Evolutionary conservation across 2,797 vertebrate genomes (phyloP).

Genomic region (Trematomus bernacchii): DNA sequence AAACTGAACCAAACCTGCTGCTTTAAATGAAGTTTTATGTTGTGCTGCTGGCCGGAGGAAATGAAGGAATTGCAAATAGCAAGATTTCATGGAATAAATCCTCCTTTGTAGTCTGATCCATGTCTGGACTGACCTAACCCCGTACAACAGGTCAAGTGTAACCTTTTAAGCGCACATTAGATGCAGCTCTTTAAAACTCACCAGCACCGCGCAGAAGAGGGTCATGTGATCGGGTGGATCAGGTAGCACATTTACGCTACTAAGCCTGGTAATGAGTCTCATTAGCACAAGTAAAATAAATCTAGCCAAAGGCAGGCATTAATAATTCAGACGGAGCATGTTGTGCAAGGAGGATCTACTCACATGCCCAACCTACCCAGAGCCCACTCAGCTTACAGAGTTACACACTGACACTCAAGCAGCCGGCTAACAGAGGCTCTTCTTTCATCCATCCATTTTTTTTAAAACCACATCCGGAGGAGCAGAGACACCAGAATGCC

Average conservation of each 20-base stretch:
- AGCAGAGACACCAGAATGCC: not conserved
- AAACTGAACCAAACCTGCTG: conserved; percentile 42
- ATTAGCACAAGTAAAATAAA: conserved; percentile 86
- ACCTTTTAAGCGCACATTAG: conserved; percentile 48
- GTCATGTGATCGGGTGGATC: conserved; percentile 75
- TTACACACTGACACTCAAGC: conserved; percentile 50
- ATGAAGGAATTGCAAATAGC: conserved; percentile 46
- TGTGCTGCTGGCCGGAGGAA: conserved; percentile 46
- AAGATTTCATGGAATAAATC: conserved; percentile 28
- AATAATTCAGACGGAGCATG: conserved; percentile 80
- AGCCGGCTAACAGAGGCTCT: conserved; percentile 29
- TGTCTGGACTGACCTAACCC: conserved; percentile 20
- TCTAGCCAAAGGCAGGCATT: conserved; percentile 79
- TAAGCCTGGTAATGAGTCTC: conserved; percentile 85
- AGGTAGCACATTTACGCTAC: conserved; percentile 76
- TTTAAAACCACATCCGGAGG: not conserved
- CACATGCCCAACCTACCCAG: conserved; percentile 44
- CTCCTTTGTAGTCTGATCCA: conserved; percentile 35
- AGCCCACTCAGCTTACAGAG: conserved; percentile 51
- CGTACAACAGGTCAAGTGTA: conserved; percentile 63
- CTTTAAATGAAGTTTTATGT: conserved; percentile 40
- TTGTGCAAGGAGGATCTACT: conserved; percentile 61
- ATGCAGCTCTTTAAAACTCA: conserved; percentile 29
- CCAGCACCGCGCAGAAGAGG: conserved; percentile 33
- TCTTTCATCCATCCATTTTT: conserved; percentile 6